Evolutionary conservation across 1,140 invertebrate genomes (phyloP).

Genomic region (Globodera ellingtonae): DNA sequence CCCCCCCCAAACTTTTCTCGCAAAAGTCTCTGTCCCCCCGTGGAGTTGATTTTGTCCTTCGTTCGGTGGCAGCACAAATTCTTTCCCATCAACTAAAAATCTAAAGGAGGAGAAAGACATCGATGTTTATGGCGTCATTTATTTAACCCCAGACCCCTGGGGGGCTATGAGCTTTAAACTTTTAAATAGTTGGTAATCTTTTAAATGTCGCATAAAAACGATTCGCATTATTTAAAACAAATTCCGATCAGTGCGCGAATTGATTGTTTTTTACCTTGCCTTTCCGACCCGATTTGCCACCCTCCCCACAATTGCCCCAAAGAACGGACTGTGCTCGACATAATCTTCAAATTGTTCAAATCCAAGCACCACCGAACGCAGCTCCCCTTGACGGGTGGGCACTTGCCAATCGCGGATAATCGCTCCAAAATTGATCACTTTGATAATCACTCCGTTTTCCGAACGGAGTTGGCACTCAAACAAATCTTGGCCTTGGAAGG

Average conservation of each 20-base stretch:
- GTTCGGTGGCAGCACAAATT: constrained; percentile 13
- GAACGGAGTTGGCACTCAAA: constrained; percentile 23
- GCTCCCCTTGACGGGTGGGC: neutral
- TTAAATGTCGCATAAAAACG: too few relatives aligned
- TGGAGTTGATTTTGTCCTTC: constrained; percentile 28
- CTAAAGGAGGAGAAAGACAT: neutral
- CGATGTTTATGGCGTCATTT: too few relatives aligned
- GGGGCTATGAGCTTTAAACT: too few relatives aligned
- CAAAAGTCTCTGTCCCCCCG: constrained; percentile 25
- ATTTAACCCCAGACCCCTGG: too few relatives aligned
- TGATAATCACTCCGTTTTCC: constrained; percentile 13
- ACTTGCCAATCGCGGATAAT: constrained; percentile 28
- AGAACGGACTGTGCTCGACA: constrained; percentile 24
- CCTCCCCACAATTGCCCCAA: constrained; percentile 20
- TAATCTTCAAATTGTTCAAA: constrained; percentile 26
- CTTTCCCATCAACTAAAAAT: constrained; percentile 15
- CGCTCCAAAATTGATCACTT: constrained; percentile 23
- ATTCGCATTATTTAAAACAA: too few relatives aligned
- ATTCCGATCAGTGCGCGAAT: neutral
- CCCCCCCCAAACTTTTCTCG: constrained; percentile 8
- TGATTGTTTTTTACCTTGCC: constrained; percentile 6
- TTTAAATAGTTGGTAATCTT: too few relatives aligned
- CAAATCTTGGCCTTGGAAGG: constrained; percentile 21
- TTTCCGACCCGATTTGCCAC: constrained; percentile 24
- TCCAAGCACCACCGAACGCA: constrained; percentile 24